Base-by-base conservation (phyloP, 1,140 invertebrate species). In the Plodia interpunctella region DNA sequence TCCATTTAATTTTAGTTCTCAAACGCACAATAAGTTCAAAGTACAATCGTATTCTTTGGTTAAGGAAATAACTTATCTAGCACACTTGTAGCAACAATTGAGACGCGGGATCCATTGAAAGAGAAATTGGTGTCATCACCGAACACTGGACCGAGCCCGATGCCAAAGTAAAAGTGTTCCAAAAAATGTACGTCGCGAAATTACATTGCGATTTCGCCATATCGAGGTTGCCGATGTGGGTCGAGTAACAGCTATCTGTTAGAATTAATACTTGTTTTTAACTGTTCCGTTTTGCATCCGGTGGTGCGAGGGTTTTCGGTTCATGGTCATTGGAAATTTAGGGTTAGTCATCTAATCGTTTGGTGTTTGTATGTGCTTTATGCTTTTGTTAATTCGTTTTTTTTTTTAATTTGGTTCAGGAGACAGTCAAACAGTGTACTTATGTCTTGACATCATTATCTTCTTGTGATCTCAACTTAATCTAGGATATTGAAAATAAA, bases 111-210 rank as follows among this genome's bases (percentile, higher is more conserved):
- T 62, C 21, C 76, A 88, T 86, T 73, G 84, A 87, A 88, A 87
- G 86, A 86, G 86, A 88, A 88, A 88, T 88, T 86, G 62, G 79
- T 86, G 86, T 76, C 86, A 86, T 85, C 80, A 75, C 72, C 68
- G 69, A 80, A 84, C 70, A 61, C 57, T 70, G 71, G 67, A 70
- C 69, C 68, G 68, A 80, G 74, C 73, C 73, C 65, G 72, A 68
- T 84, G 84, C 66, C 81, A 65, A 86, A 88, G 86, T 88, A 88
- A 88, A 88, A 88, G 86, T 88, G 86, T 88, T 84, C 81, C 80
- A 79, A 86, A 88, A 87, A 66, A 83, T 86, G 76, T 82, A 80
- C 83, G 73, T 88, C 81, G 86, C 86, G 74, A 88, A 88, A 87
- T 86, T 85, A 83, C 86, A 87, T 86, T 83, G 86, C 86, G 83